phyloP scores from a whole-genome alignment of 2,113 vertebrate genomes.

The Galemys pyrenaicus region DNA sequence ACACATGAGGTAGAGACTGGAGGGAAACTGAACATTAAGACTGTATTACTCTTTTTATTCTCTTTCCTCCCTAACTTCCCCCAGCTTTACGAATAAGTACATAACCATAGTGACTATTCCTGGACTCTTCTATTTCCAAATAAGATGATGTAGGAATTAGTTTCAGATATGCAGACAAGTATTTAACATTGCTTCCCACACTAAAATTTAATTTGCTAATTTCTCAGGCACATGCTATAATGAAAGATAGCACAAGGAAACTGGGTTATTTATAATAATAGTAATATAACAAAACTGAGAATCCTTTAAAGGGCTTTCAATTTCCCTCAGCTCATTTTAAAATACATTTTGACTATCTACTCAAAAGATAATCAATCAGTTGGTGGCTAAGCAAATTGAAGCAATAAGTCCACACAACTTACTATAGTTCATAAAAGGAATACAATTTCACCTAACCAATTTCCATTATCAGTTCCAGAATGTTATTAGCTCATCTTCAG shows the following conservation, averaged over 20 bases:
- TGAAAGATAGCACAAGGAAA: constrained; percentile 32
- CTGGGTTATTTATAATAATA: constrained; percentile 40
- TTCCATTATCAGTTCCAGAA: constrained; percentile 41
- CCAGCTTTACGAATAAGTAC: not conserved
- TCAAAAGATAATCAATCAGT: constrained; percentile 15
- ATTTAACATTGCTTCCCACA: not conserved
- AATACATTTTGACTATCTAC: constrained; percentile 27
- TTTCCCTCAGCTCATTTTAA: constrained; percentile 47
- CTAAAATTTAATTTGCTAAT: constrained; percentile 57
- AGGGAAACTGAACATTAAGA: not conserved
- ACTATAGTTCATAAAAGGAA: constrained; percentile 46
- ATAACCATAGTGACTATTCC: not conserved
- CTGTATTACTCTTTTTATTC: not conserved
- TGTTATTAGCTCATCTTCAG: not conserved
- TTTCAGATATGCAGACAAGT: constrained; percentile 1
- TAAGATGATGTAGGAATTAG: constrained; percentile 39
- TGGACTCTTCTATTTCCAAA: constrained; percentile 35
- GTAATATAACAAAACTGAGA: constrained; percentile 29
- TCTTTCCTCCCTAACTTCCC: not conserved
- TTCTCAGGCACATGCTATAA: constrained; percentile 24
- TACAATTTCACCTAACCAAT: constrained; percentile 26
- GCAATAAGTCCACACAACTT: not conserved
- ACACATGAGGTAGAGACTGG: not conserved
- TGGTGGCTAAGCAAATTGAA: not conserved
- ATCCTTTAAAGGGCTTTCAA: constrained; percentile 19